Conservation (phyloP, 2,888 invertebrate species). For the Lasioglossum calceatum region DNA sequence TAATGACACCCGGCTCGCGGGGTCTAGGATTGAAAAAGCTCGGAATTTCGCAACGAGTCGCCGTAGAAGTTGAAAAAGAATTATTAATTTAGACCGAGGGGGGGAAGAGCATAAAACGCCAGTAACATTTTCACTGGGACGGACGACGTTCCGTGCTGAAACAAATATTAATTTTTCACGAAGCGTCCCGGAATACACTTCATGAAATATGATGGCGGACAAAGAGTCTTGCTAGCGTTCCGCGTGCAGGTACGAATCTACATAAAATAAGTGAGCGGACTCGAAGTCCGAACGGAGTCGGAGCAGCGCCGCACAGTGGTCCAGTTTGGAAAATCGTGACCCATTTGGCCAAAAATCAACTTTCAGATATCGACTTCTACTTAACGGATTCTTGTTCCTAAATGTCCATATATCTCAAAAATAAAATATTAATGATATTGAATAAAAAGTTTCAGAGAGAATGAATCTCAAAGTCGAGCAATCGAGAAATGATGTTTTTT, state of each 20-base stretch:
- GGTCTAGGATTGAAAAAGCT: neutral
- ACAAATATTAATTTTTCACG: neutral
- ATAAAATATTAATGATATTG: no score
- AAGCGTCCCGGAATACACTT: neutral
- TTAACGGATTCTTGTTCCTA: no score
- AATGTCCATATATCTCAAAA: no score
- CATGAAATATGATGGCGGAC: neutral
- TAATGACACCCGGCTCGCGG: neutral
- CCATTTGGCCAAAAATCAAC: no score
- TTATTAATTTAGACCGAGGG: neutral
- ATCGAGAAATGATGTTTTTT: no score
- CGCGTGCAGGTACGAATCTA: neutral
- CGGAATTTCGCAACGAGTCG: neutral
- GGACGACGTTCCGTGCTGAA: neutral
- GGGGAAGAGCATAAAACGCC: neutral
- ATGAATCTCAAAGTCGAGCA: no score
- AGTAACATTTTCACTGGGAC: neutral
- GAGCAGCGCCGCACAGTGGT: neutral
- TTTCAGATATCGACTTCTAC: no score
- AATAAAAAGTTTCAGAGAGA: no score
- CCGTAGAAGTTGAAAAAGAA: neutral
- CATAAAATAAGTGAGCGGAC: neutral
- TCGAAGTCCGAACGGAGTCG: neutral
- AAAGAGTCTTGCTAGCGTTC: neutral
- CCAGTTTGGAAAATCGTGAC: no score